Base-by-base conservation (phyloP, 2,113 vertebrate genomes). In the Zosterops lateralis region DNA sequence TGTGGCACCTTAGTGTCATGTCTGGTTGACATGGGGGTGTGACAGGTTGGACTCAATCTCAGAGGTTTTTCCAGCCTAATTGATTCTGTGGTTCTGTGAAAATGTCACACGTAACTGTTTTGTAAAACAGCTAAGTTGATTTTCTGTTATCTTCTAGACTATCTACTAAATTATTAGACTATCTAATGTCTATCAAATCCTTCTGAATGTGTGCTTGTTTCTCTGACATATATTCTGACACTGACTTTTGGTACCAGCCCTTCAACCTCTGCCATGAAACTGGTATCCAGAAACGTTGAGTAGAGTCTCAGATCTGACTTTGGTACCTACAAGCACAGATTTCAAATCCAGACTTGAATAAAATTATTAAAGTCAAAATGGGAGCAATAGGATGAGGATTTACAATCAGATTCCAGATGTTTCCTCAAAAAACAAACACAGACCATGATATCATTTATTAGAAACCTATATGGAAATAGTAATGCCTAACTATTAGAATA, bases 31-130 rank as follows among this genome's bases (percentile, higher is more conserved):
- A 17, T 4, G 13, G 10, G 58, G 18, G 13, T 80, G 14, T 28
- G 8, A 12, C 2, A 29, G 10, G 7, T n/a, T 38, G 8, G 31
- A 44, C 21, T 51, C 0, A 0, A 7, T 44, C 9, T 58, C 32
- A 38, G 28, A 44, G 28, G 7, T 29, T 51, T 51, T 38, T 29
- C 18, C 19, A 74, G 20, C 8, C 28, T 36, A 32, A 17, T 12
- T n/a, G 7, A 38, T 58, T 51, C 36, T n/a, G 22, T 58, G 12
- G 28, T 58, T 57, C 44, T 38, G 32, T 58, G 38, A 74, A 74
- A 76, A 64, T 36, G 7, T 61, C 7, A 38, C 0, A 1, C 6
- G 4, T 6, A 0, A 17, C 9, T 51, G 10, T 61, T 84, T 70
- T 54, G 3, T 26, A 81, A 64, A 87, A 38, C 5, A 45, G 0